Evolutionary conservation across 2,888 invertebrate species (phyloP), one percentile per base, ranked within the genome.

Genomic region (Diarsia dahlii): DNA sequence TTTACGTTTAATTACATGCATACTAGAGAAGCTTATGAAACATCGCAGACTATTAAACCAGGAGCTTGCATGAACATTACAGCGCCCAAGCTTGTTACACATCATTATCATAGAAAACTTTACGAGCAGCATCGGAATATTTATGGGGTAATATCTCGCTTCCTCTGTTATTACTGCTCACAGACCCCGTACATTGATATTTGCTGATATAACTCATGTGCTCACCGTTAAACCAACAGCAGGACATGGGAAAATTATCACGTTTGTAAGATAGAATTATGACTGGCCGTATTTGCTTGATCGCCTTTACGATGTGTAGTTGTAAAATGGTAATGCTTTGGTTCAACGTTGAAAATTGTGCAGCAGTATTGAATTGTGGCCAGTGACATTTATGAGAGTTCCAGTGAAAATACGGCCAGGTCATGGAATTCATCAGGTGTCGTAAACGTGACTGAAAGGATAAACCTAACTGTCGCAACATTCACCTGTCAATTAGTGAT

Each of bases 111-210:
- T 85, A 79, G 73, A 70, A 84, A 84, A 80, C 73, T 89, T 89
- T 89, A 88, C 82, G 82, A 77, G 76, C 73, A 81, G 82, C 73
- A 72, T 66, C 56, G 68, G 71, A 85, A 87, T 89, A 90, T 90
- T 89, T 89, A 91, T 88, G 82, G 83, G 70, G 79, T 86, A 88
- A 89, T 89, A 85, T 88, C 87, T 84, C 71, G 79, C 82, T 88
- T 87, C 87, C 89, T 86, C 84, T 83, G 85, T 88, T 85, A 90
- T 89, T 87, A 82, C 65, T 73, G 72, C 79, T 83, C 62, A 62
- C 50, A 23, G 66, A 73, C 54, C 39, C 50, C 39, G 45, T 83
- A 85, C 80, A 84, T 85, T 79, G 67, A 86, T 85, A 84, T 85
- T 84, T 85, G 72, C 84, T 68, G 80, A 76, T 83, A 84, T 84